Conservation (phyloP, 2,888 invertebrate species). For the Dasysyrphus albostriatus region DNA sequence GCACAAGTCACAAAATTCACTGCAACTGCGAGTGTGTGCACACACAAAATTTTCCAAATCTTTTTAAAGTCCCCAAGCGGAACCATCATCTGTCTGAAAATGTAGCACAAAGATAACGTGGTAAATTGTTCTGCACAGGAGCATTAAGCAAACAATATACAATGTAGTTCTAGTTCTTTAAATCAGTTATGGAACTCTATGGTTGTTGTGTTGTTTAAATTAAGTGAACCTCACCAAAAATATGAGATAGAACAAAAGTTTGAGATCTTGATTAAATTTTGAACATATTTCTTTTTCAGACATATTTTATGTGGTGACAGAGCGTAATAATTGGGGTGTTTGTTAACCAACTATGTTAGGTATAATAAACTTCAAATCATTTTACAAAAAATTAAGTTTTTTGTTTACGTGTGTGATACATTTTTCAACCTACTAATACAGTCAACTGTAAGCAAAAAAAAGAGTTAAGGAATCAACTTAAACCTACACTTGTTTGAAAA, state of each 20-base stretch:
- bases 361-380: background rate
- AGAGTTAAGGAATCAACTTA: no score
- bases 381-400: no score
- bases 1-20: slow-evolving; percentile 14
- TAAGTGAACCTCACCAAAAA: slow-evolving; percentile 13
- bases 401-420: no score
- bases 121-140: slow-evolving; percentile 32
- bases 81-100: slow-evolving; percentile 45
- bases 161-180: slow-evolving; percentile 6
- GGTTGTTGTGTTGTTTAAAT: slow-evolving; percentile 18
- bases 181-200: slow-evolving; percentile 10
- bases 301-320: slow-evolving; percentile 16
- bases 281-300: background rate
- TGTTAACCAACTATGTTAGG: background rate
- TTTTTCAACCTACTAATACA: no score
- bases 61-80: slow-evolving; percentile 48
- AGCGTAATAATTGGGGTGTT: slow-evolving; percentile 20
- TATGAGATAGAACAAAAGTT: slow-evolving; percentile 5
- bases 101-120: slow-evolving; percentile 46
- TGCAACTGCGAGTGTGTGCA: slow-evolving; percentile 1
- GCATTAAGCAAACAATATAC: slow-evolving; percentile 18
- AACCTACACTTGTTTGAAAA: no score
- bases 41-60: slow-evolving; percentile 51
- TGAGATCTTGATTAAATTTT: slow-evolving; percentile 31
- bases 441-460: no score